Base-by-base conservation (phyloP, 2,797 vertebrate genomes). In the Helicolenus hilgendorfi region DNA sequence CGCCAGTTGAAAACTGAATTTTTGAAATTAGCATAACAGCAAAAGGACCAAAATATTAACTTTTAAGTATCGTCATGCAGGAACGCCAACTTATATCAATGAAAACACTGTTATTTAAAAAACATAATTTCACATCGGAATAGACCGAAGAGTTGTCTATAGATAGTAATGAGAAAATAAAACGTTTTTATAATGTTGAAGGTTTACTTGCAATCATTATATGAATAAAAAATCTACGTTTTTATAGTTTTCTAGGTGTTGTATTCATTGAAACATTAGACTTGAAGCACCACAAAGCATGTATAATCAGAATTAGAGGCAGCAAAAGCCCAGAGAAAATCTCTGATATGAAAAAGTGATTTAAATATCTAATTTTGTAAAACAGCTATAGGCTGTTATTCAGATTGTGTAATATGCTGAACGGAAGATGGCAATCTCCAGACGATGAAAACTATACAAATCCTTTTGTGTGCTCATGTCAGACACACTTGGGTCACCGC, bases 321-420 rank as follows among this genome's bases (percentile, higher is more conserved):
- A 72, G 72, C n/a, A 56, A 35, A 81, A 70, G 55, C 49, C 74
- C 55, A 49, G 31, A 22, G 38, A 92, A 87, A 67, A 77, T 92
- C 71, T 77, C 80, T 38, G 76, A 87, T 75, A n/a, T 41, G 62
- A 73, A 81, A 38, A 69, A 75, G 31, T 20, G 56, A 84, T 92
- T 83, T 67, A 85, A 84, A 89, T 74, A 74, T 74, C 74, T 72
- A 75, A 90, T 81, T 92, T 79, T 84, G 55, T 76, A 59, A 86
- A 88, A 91, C 78, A 71, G 86, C 94, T 81, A 67, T 53, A 70
- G 93, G 93, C 90, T 89, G 75, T 85, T 89, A 77, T 84, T 89
- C 74, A 71, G 73, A 81, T 72, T 87, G 81, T 90, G 56, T 86
- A 87, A 94, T 84, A 81, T 77, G 92, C 91, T 88, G 77, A 93